A percentile compares a stretch with the other conserved stretches of the same genome.
These are phyloP conservation scores for Atlantisia rogersi DNA, from an alignment of 2,113 vertebrate genomes.

Conservation along the genomic window DNA sequence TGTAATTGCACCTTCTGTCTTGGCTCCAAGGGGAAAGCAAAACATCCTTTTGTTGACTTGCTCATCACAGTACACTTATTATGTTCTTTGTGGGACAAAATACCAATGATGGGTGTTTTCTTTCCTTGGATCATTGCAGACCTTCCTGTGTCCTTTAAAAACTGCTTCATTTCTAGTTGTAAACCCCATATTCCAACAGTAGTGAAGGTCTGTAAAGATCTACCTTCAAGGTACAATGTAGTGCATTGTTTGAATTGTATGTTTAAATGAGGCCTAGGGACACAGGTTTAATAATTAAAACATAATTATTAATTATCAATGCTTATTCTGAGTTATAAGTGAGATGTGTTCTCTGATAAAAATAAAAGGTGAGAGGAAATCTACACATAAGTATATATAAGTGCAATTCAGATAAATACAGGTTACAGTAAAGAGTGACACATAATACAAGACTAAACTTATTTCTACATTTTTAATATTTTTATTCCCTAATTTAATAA, in stretches of 20 bases:
- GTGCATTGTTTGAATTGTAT: not conserved
- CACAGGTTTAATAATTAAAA: not conserved
- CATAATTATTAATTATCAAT: not conserved
- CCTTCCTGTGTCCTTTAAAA: not conserved
- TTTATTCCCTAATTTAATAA: not conserved
- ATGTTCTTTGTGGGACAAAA: not conserved
- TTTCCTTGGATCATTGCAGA: not conserved
- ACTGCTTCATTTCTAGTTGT: not conserved
- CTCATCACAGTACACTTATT: accelerated
- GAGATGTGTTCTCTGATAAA: not conserved
- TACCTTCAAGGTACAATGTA: not conserved
- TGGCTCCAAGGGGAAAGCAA: not conserved
- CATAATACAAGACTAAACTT: not conserved
- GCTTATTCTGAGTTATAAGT: not conserved
- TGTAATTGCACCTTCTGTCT: not conserved
- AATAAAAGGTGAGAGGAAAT: not conserved
- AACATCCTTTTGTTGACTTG: not conserved
- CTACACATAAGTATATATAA: not conserved
- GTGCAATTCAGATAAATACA: not conserved
- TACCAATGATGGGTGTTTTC: accelerated
- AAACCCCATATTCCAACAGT: not conserved
- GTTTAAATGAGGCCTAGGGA: not conserved
- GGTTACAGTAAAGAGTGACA: not conserved
- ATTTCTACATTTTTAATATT: not conserved
- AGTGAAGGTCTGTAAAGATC: not conserved